Evolutionary conservation across 2,888 invertebrate species (phyloP), one percentile per base, ranked within the genome.

Genomic region (Pseudeuparius sepicola): DNA sequence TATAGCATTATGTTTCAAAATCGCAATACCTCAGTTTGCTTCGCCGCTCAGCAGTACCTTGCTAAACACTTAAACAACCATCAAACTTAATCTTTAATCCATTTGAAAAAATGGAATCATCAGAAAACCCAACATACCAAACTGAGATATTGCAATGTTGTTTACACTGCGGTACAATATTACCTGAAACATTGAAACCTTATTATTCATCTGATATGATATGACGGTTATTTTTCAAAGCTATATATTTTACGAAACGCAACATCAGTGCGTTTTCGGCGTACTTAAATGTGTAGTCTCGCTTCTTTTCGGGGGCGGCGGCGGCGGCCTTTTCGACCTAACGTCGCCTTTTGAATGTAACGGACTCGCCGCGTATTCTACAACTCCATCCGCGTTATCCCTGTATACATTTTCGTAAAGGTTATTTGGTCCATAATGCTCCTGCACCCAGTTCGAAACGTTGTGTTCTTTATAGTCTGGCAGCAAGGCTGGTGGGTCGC

Each of bases 381-480:
- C 64, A 33, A 65, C 70, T 6, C 58, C 59, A 30, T 63, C 61
- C 6, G 14, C 13, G 0, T 56, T 53, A 24, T 63, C 63, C 33
- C 67, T 60, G 49, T 71, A 75, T 4, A 86, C 75, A 55, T 87
- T 86, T 58, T 86, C 87, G 56, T 87, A 87, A 34, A 80, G 65
- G 43, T 79, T 80, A 48, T 78, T 70, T 14, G 60, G 57, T 2
- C 86, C 86, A 51, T 87, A 88, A 53, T 88, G 88, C 56, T 88
- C 87, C 52, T 84, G 79, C 34, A 88, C 85, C 88, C 88, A 88
- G 60, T 86, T 85, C 12, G 85, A 85, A 1, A 88, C 87, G 52
- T 86, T 87, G 3, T 83, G 80, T 55, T 82, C 82, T n/a, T 78
- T 74, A 50, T 81, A 81, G 49, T 80, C 77, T 6, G 78, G 77